These are phyloP conservation scores for Lytechinus pictus DNA, from an alignment of 35 echinoderm and acorn worm species.

Conservation along the genomic window DNA sequence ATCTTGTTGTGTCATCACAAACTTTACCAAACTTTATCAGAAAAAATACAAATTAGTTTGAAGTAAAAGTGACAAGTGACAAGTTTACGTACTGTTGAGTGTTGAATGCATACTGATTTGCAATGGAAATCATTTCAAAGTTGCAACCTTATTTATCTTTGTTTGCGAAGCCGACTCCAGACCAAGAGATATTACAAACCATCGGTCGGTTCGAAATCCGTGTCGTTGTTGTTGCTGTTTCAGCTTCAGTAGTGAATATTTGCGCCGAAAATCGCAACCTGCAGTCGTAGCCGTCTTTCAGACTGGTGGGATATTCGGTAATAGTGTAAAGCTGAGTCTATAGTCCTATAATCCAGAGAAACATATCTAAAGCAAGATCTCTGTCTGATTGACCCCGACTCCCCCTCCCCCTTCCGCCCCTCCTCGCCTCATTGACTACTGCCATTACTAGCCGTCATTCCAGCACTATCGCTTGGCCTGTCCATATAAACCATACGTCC, in stretches of 20 bases:
- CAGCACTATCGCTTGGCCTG: background rate
- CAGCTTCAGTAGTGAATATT: too few species aligned
- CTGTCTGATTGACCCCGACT: background rate
- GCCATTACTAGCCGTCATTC: background rate
- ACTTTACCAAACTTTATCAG: background rate
- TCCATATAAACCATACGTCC: background rate
- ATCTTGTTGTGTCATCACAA: background rate
- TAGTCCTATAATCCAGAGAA: background rate
- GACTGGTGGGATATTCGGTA: too few species aligned
- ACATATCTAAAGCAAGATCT: background rate
- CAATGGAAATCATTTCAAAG: too few species aligned
- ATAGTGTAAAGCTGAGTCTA: background rate
- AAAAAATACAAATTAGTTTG: background rate
- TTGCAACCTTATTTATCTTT: too few species aligned
- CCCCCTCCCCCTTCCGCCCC: background rate
- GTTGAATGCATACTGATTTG: too few species aligned
- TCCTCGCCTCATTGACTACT: slow-evolving; percentile 8
- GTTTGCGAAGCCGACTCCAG: too few species aligned
- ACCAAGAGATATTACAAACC: too few species aligned
- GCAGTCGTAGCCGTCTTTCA: too few species aligned
- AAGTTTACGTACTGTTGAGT: too few species aligned
- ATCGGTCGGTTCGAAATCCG: too few species aligned
- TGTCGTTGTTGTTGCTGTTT: too few species aligned
- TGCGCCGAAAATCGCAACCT: too few species aligned
- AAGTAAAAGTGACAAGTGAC: background rate